Conservation (phyloP, 2,797 vertebrate genomes). For the Brachyalestes nurse region DNA sequence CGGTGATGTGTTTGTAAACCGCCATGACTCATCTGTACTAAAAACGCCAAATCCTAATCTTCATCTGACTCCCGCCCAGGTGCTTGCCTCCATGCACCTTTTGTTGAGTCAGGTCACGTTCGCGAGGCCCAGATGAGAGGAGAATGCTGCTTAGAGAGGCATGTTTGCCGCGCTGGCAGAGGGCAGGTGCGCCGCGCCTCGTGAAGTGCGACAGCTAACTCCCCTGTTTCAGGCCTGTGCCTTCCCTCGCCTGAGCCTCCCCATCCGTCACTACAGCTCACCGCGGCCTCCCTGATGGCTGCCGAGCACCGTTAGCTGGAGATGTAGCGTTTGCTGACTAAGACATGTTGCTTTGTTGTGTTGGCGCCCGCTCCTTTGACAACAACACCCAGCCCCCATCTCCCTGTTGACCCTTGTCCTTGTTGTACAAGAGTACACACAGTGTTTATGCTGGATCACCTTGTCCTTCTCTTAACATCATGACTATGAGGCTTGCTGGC, state of each 20-base stretch:
- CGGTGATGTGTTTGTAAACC: constrained; percentile 21
- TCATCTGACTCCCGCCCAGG: constrained; percentile 14
- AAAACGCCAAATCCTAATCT: constrained; percentile 30
- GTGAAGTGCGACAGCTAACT: constrained; percentile 27
- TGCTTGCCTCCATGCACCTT: constrained; percentile 13
- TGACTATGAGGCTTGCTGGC: constrained; percentile 5
- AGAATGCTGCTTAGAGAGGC: background rate
- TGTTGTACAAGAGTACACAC: constrained; percentile 4
- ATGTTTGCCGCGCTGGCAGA: background rate
- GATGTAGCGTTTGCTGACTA: constrained; percentile 39
- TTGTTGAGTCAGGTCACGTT: constrained; percentile 10
- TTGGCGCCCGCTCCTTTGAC: constrained; percentile 6
- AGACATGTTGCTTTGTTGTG: constrained; percentile 26
- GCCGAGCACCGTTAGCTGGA: constrained; percentile 18
- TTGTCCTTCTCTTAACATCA: constrained; percentile 2
- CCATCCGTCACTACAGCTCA: constrained; percentile 28
- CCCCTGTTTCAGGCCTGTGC: background rate
- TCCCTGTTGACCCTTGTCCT: constrained; percentile 25
- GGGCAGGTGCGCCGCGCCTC: constrained; percentile 16
- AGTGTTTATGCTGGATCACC: constrained; percentile 6
- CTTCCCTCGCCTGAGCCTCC: background rate
- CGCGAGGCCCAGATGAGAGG: background rate
- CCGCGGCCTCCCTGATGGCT: constrained; percentile 19
- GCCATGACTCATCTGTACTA: constrained; percentile 40
- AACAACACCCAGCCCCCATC: background rate